Evolutionary conservation across 2,797 vertebrate species (phyloP).

Genomic region (Enteromius mattozi): DNA sequence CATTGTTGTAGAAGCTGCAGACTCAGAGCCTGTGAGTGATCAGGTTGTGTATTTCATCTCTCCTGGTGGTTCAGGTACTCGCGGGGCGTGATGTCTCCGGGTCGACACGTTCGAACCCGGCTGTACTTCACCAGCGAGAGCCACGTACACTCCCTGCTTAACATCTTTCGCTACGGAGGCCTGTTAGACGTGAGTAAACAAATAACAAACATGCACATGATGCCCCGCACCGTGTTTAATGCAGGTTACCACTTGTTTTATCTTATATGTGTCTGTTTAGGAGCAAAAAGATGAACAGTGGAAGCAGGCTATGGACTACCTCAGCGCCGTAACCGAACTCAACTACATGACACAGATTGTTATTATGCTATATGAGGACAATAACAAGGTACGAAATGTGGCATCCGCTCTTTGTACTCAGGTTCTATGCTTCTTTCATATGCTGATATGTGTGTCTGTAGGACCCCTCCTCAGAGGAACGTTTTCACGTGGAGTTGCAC

Average conservation of each 20-base stretch:
- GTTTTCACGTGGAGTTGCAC: slow-evolving; percentile 90
- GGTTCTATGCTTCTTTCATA: neutral
- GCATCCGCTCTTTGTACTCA: neutral
- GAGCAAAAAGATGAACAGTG: slow-evolving; percentile 88
- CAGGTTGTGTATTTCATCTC: slow-evolving; percentile 51
- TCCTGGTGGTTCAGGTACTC: slow-evolving; percentile 82
- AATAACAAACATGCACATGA: neutral
- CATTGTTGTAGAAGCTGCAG: neutral
- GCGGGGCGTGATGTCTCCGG: slow-evolving; percentile 88
- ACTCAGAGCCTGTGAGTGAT: slow-evolving; percentile 55
- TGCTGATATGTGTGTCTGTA: slow-evolving; percentile 55
- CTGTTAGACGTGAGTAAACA: slow-evolving; percentile 83
- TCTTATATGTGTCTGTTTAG: slow-evolving; percentile 66
- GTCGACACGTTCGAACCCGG: slow-evolving; percentile 88
- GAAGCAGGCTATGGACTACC: slow-evolving; percentile 90
- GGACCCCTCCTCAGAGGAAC: slow-evolving; percentile 88
- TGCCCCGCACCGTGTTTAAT: neutral
- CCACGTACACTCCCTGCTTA: slow-evolving; percentile 90
- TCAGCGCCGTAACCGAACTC: slow-evolving; percentile 89
- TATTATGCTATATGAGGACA: slow-evolving; percentile 93
- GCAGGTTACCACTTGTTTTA: neutral
- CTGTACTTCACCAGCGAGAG: slow-evolving; percentile 93
- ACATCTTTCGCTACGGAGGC: slow-evolving; percentile 89
- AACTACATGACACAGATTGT: slow-evolving; percentile 96
- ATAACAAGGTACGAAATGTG: slow-evolving; percentile 81